Percentiles rank a stretch among this genome's conserved stretches.
These are phyloP conservation scores for Pseudomyrmex cubaensis DNA, from an alignment of 1,140 invertebrate genomes.

Conservation along the genomic window DNA sequence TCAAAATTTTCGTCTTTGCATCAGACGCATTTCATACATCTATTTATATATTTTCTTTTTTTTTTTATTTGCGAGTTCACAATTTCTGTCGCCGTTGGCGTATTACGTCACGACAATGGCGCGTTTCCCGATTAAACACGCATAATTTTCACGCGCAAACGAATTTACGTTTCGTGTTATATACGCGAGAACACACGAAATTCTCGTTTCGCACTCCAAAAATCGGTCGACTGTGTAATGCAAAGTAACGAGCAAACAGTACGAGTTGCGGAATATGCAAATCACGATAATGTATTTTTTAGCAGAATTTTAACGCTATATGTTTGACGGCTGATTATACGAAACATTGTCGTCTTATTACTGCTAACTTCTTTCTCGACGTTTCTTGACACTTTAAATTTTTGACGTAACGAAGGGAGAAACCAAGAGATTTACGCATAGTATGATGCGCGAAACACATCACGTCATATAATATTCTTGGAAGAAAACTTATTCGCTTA, in stretches of 20 bases:
- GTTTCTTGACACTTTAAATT: background rate
- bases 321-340: slow-evolving; percentile 17
- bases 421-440: background rate
- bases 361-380: slow-evolving; percentile 5
- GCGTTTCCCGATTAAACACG: slow-evolving; percentile 7
- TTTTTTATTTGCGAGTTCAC: slow-evolving; percentile 6
- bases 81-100: background rate
- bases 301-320: slow-evolving; percentile 14
- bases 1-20: slow-evolving; percentile 1
- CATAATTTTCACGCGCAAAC: background rate
- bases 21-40: background rate
- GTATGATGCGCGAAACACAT: background rate
- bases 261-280: slow-evolving; percentile 45
- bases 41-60: slow-evolving; percentile 25
- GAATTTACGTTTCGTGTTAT: slow-evolving; percentile 23
- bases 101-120: background rate
- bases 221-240: background rate
- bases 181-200: background rate
- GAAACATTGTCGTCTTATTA: slow-evolving; percentile 7
- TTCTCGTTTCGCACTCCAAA: background rate
- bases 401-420: background rate
- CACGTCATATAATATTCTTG: background rate
- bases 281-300: slow-evolving; percentile 43
- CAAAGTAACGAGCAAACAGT: slow-evolving; percentile 25
- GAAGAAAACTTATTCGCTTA: background rate